A percentile compares a stretch with the other conserved stretches of the same genome.
These are phyloP conservation scores for Lethrus apterus DNA, from an alignment of 1,140 invertebrate species.

Conservation along the genomic window DNA sequence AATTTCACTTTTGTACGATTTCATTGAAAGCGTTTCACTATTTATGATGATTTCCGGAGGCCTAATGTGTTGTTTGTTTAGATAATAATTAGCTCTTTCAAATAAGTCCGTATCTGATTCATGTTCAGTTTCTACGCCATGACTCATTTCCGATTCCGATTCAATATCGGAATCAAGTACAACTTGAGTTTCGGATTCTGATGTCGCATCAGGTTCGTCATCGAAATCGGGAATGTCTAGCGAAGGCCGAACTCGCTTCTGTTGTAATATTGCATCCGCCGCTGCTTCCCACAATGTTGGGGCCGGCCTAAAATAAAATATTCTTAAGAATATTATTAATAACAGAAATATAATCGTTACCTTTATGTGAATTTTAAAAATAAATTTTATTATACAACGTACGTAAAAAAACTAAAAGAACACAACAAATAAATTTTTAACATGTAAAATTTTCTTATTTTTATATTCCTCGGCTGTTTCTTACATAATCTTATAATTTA, in stretches of 20 bases:
- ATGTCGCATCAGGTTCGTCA: not conserved
- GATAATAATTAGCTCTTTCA: too few relatives aligned
- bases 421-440: too few relatives aligned
- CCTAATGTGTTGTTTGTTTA: conserved; percentile 1
- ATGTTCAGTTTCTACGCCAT: too few relatives aligned
- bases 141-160: too few relatives aligned
- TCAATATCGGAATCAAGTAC: not conserved
- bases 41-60: conserved; percentile 13
- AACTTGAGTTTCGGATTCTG: not conserved
- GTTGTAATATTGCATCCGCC: conserved; percentile 29
- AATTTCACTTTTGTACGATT: conserved; percentile 10
- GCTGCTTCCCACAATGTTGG: conserved; percentile 34
- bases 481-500: too few relatives aligned
- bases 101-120: too few relatives aligned
- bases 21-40: conserved; percentile 11
- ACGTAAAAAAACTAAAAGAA: too few relatives aligned
- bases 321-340: not conserved
- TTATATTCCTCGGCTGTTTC: too few relatives aligned
- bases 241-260: not conserved
- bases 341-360: too few relatives aligned
- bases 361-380: too few relatives aligned
- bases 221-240: not conserved
- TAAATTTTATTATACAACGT: too few relatives aligned
- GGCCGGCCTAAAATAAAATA: conserved; percentile 19
- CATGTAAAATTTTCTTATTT: too few relatives aligned